Conservation (phyloP, 2,113 vertebrate species). For the Zosterops borbonicus region DNA sequence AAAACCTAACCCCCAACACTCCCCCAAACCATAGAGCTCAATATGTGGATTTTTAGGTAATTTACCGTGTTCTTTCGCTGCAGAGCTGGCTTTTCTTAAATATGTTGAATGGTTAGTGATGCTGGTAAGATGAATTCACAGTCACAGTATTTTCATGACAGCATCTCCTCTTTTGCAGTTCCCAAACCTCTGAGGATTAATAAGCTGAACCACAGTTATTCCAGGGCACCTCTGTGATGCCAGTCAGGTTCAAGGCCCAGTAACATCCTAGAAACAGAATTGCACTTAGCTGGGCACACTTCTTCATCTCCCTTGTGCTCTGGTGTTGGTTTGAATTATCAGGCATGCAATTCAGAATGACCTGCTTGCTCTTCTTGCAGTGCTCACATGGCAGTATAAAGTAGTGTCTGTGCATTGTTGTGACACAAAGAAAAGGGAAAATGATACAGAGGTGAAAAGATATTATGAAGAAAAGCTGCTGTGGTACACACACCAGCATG, state of each 20-base stretch:
- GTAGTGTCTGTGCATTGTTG: background rate
- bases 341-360: background rate
- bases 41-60: background rate
- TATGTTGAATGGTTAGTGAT: background rate
- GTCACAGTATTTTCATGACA: background rate
- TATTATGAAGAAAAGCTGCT: background rate
- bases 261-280: background rate
- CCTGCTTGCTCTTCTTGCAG: background rate
- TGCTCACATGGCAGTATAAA: background rate
- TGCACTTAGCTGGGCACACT: accelerated
- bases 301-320: background rate
- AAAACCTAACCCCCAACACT: no score
- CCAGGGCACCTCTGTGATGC: background rate
- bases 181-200: background rate
- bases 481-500: background rate
- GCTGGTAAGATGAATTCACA: background rate
- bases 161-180: background rate
- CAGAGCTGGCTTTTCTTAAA: background rate
- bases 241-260: background rate
- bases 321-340: background rate
- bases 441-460: background rate
- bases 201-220: background rate
- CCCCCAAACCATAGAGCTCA: background rate
- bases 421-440: background rate
- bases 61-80: background rate